Percentiles rank a stretch among this genome's conserved stretches.
Evolutionary conservation across 2,797 vertebrate species (phyloP).

Genomic region (Enteromius afrohamiltoni): DNA sequence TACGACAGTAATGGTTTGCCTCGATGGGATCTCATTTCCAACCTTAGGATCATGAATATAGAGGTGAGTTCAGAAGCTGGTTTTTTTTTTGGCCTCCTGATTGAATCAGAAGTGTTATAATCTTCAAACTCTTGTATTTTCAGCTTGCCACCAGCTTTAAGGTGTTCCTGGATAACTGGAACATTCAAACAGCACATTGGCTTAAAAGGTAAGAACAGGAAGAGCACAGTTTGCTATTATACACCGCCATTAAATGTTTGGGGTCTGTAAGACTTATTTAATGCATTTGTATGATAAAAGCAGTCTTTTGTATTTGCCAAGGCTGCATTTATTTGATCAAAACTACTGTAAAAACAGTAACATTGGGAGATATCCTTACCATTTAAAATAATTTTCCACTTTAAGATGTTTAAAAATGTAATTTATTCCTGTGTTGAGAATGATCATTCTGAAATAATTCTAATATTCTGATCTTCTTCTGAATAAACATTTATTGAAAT

Average conservation of each 20-base stretch:
- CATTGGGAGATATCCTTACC: neutral
- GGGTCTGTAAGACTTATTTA: neutral
- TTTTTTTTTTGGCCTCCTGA: neutral
- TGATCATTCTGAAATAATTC: neutral
- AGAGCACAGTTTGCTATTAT: neutral
- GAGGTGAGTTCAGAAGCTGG: conserved; percentile 80
- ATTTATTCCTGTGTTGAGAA: neutral
- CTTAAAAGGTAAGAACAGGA: conserved; percentile 86
- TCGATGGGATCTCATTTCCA: conserved; percentile 91
- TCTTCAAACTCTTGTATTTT: conserved; percentile 42
- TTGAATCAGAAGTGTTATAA: neutral
- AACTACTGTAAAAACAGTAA: neutral
- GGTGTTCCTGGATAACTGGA: conserved; percentile 97
- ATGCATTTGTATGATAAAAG: neutral
- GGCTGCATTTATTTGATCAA: neutral
- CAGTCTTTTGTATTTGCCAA: neutral
- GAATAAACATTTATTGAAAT: neutral
- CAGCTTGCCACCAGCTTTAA: conserved; percentile 96
- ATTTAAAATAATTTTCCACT: neutral
- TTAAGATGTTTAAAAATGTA: neutral
- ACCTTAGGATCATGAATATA: conserved; percentile 89
- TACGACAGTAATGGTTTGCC: conserved; percentile 83
- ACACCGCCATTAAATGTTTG: neutral
- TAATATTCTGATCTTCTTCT: neutral
- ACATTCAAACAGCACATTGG: conserved; percentile 96